Evolutionary conservation across 2,888 invertebrate genomes (phyloP), one percentile per base, ranked within the genome.

Genomic region (Adela reaumurella): DNA sequence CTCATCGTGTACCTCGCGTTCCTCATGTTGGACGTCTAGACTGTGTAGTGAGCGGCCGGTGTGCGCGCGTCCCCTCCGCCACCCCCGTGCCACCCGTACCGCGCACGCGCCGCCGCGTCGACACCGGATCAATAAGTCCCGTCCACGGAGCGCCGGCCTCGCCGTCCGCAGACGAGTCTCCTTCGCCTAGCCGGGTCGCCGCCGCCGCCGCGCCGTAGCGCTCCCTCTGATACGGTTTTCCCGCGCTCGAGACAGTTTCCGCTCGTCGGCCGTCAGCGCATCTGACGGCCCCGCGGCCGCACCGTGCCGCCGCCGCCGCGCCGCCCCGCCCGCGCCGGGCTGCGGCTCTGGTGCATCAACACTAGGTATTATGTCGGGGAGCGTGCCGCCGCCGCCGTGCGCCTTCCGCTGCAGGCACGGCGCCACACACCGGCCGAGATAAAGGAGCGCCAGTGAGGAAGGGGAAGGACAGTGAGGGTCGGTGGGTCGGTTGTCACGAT

Each of bases 1-100:
- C 80, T 86, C 64, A 82, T 86, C 61, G 73, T 85, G 61, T 83
- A 86, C 64, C 79, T 87, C 64, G 78, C 83, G 63, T 84, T 85
- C 66, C 81, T 86, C 58, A 83, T 85, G 81, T 74, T 83, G 64
- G 82, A 84, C 70, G 81, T 86, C 65, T 86, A 65, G 79, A 62
- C 59, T 58, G 57, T 29, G 24, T 20, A 24, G 43, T 45, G 20
- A n/a, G 20, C 19, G 10, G 28, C 35, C 56, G 57, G 49, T 52
- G 52, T 58, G 60, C 56, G 54, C 58, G 55, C 56, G 56, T 57
- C 59, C 60, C 61, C 61, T 55, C 57, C 57, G 60, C 56, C 56
- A 52, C 55, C 55, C 52, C 45, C 20, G 56, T 51, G 45, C 19
- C 41, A 41, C 45, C n/a, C n/a, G n/a, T n/a, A 68, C 60, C 61